Base-by-base conservation (phyloP, 2,797 vertebrate species). In the Antennarius maculatus region DNA sequence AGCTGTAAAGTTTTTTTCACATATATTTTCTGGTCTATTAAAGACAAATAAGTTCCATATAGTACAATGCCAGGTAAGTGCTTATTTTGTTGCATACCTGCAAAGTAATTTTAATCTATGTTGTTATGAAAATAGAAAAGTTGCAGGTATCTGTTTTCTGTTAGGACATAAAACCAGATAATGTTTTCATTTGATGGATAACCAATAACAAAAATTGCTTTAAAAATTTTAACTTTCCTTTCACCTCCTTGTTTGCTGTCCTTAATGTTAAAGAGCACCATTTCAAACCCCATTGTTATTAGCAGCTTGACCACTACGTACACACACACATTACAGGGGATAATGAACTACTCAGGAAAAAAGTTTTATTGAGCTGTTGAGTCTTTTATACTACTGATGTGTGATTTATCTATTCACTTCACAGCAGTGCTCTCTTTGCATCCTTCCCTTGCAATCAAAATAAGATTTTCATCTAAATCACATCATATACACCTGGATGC, bases 241-340 rank as follows among this genome's bases (percentile, higher is more conserved):
- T 18, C 46, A 5, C 43, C 15, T n/a, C 42, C 5, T 41, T 11
- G 9, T 41, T 11, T 12, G 9, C 12, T 41, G 39, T 41, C 39
- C 39, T 41, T 3, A 41, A 7, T 27, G 17, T 47, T 6, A 31
- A 43, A 59, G 14, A 59, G 39, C 46, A 45, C 52, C 34, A 47
- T 49, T 62, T 31, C 52, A 28, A 3, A 41, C 39, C n/a, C 10
- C 31, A 50, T 10, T 54, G 9, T 46, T 45, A 69, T 47, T 41
- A 54, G 28, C 18, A 39, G 12, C 39, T 18, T 14, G 8, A 3
- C 9, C 17, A 2, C 18, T 16, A 3, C 15, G n/a, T 23, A 23
- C 23, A 50, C 16, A 2, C 6, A 18, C 9, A 27, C 17, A 7
- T 8, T 37, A 3, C 7, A 41, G 13, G 5, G 1, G 6, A 6